Evolutionary conservation across 2,113 vertebrate species (phyloP), one percentile per base, ranked within the genome.

Genomic region (Balaenoptera acutorostrata): DNA sequence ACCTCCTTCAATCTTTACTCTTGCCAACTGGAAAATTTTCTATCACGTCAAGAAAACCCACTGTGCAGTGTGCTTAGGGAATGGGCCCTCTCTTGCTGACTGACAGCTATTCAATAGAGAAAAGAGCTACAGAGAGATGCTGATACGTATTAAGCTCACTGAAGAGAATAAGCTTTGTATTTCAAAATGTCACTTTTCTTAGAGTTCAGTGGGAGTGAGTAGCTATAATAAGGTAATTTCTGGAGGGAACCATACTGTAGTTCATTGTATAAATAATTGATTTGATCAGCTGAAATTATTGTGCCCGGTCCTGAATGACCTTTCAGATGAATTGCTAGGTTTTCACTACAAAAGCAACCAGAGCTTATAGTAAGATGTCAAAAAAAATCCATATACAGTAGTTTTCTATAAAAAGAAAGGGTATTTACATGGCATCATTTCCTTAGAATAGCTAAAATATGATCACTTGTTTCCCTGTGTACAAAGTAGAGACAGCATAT

Each of bases 181-280:
- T 98, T 98, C 95, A 96, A 98, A 98, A 98, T 98, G 98, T 98
- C 98, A 98, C 96, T 97, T 97, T 98, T 96, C 95, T 97, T 78
- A 81, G 96, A 97, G 92, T 98, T 97, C 97, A 96, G 95, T 97
- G 90, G 95, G 97, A 98, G 96, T 97, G 95, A 98, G 96, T 80
- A 95, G 95, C 96, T 98, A 96, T 98, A 98, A 97, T 98, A 98
- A 98, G 95, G 98, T 97, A 97, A 98, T 98, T 98, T 97, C 97
- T 97, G 96, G 96, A 97, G 93, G 96, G 96, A 98, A 95, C 96
- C 98, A 90, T 96, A 96, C 96, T 96, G 97, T 95, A 96, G 96
- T 97, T 97, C 97, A 97, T 97, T 98, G 96, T 97, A 97, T 98
- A 98, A 98, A 98, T 98, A 98, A 98, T 98, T 98, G 98, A 98